Evolutionary conservation across 2,888 invertebrate genomes (phyloP).

Genomic region (Escarpia spicata): DNA sequence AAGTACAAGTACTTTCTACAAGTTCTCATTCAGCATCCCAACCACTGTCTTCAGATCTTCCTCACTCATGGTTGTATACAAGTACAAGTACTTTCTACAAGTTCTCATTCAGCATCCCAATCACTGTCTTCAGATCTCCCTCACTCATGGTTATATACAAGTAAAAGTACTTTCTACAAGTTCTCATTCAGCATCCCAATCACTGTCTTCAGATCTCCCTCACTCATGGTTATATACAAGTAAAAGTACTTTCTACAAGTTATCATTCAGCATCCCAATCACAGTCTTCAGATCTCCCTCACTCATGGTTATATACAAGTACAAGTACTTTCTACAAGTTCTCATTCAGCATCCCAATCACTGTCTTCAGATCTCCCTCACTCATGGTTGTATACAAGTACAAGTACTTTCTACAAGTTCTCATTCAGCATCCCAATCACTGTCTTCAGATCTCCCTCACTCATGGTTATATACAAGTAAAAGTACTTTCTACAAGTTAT

Average conservation of each 20-base stretch:
- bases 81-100: too few species aligned
- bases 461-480: background rate
- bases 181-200: constrained; percentile 88
- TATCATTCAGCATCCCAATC: background rate
- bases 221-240: background rate
- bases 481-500: background rate
- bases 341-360: too few species aligned
- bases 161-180: too few species aligned
- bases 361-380: background rate
- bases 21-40: too few species aligned
- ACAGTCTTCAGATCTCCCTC: background rate
- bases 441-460: constrained; percentile 71
- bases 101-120: too few species aligned
- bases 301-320: background rate
- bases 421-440: constrained; percentile 86
- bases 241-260: background rate
- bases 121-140: too few species aligned
- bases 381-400: background rate
- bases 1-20: background rate
- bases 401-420: constrained; percentile 72
- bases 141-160: too few species aligned
- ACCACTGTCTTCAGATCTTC: too few species aligned
- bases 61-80: too few species aligned
- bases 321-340: background rate
- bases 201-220: constrained; percentile 74